Conservation (phyloP, 23 tunicate genomes). For the Trididemnum clinides region DNA sequence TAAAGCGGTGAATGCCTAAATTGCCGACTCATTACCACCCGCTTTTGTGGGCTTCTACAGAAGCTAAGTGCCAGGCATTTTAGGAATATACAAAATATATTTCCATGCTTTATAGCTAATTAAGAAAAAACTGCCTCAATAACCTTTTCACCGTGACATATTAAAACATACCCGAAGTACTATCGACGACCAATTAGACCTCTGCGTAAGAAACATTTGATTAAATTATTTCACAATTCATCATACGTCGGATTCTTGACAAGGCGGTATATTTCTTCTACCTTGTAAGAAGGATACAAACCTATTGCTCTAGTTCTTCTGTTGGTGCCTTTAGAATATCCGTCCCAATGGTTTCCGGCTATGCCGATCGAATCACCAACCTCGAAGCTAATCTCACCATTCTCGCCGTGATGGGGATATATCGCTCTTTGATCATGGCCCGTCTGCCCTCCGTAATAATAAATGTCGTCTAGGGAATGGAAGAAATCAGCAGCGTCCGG, state of each 20-base stretch:
- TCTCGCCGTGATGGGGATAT: conserved; percentile 30
- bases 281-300: conserved; percentile 87
- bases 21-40: too few species aligned
- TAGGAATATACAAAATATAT: too few species aligned
- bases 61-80: too few species aligned
- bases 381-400: conserved; percentile 42
- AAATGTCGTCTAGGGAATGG: conserved; percentile 89
- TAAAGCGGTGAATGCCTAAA: too few species aligned
- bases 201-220: too few species aligned
- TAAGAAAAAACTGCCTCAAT: too few species aligned
- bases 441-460: conserved; percentile 88
- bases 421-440: conserved; percentile 70
- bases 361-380: conserved; percentile 80
- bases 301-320: conserved; percentile 51
- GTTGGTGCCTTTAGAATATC: conserved; percentile 78
- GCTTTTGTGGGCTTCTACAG: too few species aligned
- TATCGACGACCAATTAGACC: too few species aligned
- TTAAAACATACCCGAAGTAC: too few species aligned
- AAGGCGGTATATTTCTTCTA: conserved; percentile 28
- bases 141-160: too few species aligned
- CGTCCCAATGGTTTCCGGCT: conserved; percentile 97
- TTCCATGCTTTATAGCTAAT: too few species aligned
- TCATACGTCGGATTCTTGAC: conserved; percentile 70
- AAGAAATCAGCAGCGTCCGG: conserved; percentile 68
- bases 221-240: neutral